These are phyloP conservation scores for Thymelicus sylvestris DNA, from an alignment of 2,888 invertebrate species.

Conservation along the genomic window DNA sequence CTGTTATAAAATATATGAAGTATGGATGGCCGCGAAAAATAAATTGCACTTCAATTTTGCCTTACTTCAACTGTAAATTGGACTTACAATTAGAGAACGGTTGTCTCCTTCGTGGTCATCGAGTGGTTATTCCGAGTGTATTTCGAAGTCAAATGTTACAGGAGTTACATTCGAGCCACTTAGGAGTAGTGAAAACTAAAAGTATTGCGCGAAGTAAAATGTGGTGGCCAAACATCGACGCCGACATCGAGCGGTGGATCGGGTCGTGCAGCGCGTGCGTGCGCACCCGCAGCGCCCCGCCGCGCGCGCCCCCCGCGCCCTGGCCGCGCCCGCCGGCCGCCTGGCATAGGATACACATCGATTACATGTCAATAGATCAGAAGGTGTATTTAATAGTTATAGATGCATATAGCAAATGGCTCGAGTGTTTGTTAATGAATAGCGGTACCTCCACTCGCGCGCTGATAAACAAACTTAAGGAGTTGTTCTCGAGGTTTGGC, in stretches of 20 bases:
- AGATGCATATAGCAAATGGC: slow-evolving; percentile 36
- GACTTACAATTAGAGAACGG: slow-evolving; percentile 41
- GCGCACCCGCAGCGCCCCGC: slow-evolving; percentile 27
- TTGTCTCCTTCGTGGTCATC: slow-evolving; percentile 38
- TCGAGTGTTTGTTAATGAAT: slow-evolving; percentile 37
- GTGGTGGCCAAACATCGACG: slow-evolving; percentile 37
- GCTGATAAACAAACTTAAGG: slow-evolving; percentile 34
- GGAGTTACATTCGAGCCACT: slow-evolving; percentile 37
- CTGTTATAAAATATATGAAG: slow-evolving; percentile 39
- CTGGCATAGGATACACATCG: slow-evolving; percentile 42
- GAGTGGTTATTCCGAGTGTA: slow-evolving; percentile 33
- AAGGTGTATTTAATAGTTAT: slow-evolving; percentile 37
- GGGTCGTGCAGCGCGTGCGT: slow-evolving; percentile 30
- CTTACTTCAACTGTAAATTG: slow-evolving; percentile 39
- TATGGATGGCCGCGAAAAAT: slow-evolving; percentile 41
- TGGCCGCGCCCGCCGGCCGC: slow-evolving; percentile 38
- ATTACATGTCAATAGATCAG: slow-evolving; percentile 37
- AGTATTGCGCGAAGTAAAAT: slow-evolving; percentile 36
- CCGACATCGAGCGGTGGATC: slow-evolving; percentile 31
- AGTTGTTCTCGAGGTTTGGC: slow-evolving; percentile 35
- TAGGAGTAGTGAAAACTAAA: slow-evolving; percentile 42
- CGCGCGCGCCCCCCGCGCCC: slow-evolving; percentile 30
- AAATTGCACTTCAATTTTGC: slow-evolving; percentile 33
- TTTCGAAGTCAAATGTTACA: slow-evolving; percentile 32
- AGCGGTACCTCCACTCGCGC: slow-evolving; percentile 22